A percentile compares a stretch with the other conserved stretches of the same genome.
These are phyloP conservation scores for Peromyscus maniculatus DNA, from an alignment of 2,113 vertebrate genomes.

Conservation along the genomic window DNA sequence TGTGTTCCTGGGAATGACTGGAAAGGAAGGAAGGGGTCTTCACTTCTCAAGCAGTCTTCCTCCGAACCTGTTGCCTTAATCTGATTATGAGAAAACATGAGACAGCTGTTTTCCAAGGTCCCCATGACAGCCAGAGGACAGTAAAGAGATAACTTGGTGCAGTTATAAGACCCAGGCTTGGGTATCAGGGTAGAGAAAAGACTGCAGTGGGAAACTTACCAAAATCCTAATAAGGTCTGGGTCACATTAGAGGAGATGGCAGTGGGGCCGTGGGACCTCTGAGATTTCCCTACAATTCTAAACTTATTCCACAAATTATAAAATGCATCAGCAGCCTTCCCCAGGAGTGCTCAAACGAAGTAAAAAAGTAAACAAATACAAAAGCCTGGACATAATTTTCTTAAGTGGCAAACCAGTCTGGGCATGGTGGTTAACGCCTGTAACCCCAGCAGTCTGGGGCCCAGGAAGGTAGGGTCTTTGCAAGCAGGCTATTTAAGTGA, in stretches of 20 bases:
- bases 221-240: not conserved
- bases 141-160: not conserved
- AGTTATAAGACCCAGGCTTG: not conserved
- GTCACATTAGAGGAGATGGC: not conserved
- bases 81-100: not conserved
- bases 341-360: not conserved
- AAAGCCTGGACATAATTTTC: not conserved
- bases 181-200: not conserved
- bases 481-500: not conserved
- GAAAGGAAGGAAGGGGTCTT: not conserved
- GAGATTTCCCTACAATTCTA: slow-evolving; percentile 20
- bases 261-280: not conserved
- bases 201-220: not conserved
- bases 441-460: not conserved
- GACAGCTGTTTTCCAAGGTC: not conserved
- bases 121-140: not conserved
- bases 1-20: not conserved
- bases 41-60: not conserved
- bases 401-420: not conserved
- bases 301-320: not conserved
- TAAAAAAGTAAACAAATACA: not conserved
- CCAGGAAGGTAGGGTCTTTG: not conserved
- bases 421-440: not conserved
- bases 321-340: not conserved
- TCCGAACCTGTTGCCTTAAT: not conserved